A percentile compares a stretch with the other conserved stretches of the same genome.
phyloP scores from a whole-genome alignment of 1,140 invertebrate genomes.

The Heliconius nattereri region DNA sequence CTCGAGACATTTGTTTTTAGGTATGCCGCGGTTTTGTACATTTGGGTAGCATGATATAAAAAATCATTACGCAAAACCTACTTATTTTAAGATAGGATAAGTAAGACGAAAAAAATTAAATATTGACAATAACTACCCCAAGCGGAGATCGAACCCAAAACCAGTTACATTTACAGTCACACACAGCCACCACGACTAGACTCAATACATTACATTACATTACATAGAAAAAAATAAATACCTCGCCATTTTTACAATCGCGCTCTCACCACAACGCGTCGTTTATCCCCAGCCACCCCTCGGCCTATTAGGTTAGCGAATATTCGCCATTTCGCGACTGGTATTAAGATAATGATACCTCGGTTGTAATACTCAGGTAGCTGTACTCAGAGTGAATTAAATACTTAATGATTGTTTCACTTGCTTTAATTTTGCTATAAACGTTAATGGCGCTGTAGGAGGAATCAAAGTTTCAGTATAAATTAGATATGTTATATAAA shows the following conservation, averaged over 20 bases:
- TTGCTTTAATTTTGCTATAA: conserved; percentile 17
- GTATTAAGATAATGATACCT: conserved; percentile 55
- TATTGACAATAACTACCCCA: too few species aligned
- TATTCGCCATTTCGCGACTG: conserved; percentile 43
- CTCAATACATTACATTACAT: too few species aligned
- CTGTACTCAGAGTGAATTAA: conserved; percentile 38
- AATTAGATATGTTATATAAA: neutral
- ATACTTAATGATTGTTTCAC: conserved; percentile 37
- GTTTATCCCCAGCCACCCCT: conserved; percentile 54
- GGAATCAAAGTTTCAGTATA: neutral
- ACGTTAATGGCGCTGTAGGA: neutral
- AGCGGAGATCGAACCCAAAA: too few species aligned
- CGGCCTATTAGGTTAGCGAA: conserved; percentile 53
- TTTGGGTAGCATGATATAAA: too few species aligned
- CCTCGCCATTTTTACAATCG: neutral
- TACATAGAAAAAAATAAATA: neutral
- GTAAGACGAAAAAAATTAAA: too few species aligned
- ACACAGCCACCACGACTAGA: too few species aligned
- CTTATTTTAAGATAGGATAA: too few species aligned
- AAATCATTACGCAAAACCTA: too few species aligned
- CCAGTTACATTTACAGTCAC: too few species aligned
- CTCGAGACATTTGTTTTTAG: too few species aligned
- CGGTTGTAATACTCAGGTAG: conserved; percentile 36
- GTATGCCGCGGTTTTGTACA: too few species aligned
- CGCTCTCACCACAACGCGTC: conserved; percentile 28